A percentile compares a stretch with the other conserved stretches of the same genome.
Conservation (phyloP, 2,797 vertebrate genomes). For the Phrynocephalus vlangalii region DNA sequence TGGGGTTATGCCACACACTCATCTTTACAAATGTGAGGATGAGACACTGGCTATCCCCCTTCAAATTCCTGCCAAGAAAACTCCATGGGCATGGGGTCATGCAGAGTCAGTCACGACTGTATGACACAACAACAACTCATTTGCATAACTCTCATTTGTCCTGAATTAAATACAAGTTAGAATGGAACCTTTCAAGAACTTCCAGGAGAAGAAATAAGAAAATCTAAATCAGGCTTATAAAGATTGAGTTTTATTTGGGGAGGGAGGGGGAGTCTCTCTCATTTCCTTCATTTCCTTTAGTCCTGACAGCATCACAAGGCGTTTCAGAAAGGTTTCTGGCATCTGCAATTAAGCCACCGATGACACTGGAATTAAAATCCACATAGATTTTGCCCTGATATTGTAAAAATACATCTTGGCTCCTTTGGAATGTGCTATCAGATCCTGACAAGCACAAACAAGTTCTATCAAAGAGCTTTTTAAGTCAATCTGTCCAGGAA, state of each 20-base stretch:
- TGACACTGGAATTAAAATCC: slow-evolving; percentile 41
- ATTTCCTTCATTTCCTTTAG: slow-evolving; percentile 50
- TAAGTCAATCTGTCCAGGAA: slow-evolving; percentile 5
- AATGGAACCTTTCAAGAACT: slow-evolving; percentile 46
- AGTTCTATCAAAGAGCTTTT: background rate
- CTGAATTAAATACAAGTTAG: slow-evolving; percentile 35
- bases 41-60: slow-evolving; percentile 44
- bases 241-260: slow-evolving; percentile 11
- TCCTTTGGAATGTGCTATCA: background rate
- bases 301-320: slow-evolving; percentile 24
- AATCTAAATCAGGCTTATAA: slow-evolving; percentile 35
- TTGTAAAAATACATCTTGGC: background rate
- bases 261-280: slow-evolving; percentile 7
- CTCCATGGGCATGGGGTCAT: no score
- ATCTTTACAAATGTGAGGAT: slow-evolving; percentile 7
- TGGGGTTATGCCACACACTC: slow-evolving; percentile 54
- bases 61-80: background rate
- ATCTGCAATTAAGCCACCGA: slow-evolving; percentile 22
- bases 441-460: slow-evolving; percentile 1
- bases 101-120: no score
- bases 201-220: slow-evolving; percentile 43
- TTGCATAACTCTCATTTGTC: slow-evolving; percentile 52
- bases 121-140: slow-evolving; percentile 44
- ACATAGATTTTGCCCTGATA: slow-evolving; percentile 41
- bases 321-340: slow-evolving; percentile 21